A percentile compares a stretch with the other conserved stretches of the same genome.
Evolutionary conservation across 2,797 vertebrate genomes (phyloP).

Genomic region (Lithobates sylvaticus): DNA sequence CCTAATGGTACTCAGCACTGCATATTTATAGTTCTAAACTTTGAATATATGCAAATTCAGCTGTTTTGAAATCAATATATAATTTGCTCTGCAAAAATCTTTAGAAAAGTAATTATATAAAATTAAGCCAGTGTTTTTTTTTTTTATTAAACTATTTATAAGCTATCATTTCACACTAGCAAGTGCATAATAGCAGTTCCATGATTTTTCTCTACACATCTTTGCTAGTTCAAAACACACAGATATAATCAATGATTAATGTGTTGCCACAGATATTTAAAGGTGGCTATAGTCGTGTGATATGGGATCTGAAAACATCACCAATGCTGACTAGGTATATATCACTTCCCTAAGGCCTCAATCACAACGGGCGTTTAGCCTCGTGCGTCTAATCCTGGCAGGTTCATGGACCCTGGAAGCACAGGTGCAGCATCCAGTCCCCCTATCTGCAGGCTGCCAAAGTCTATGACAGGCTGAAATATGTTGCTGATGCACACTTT

Average conservation of each 20-base stretch:
- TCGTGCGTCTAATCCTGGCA: too few species aligned
- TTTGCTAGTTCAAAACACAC: neutral
- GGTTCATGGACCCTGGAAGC: too few species aligned
- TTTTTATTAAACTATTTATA: neutral
- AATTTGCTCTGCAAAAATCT: slow-evolving; percentile 21
- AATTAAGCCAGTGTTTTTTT: slow-evolving; percentile 9
- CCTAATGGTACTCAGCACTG: neutral
- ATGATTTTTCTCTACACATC: neutral
- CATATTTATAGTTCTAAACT: neutral
- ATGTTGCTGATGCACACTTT: too few species aligned
- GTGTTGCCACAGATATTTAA: neutral
- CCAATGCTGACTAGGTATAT: too few species aligned
- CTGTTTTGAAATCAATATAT: slow-evolving; percentile 26
- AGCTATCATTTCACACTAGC: neutral
- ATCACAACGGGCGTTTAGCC: too few species aligned
- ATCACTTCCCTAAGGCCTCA: too few species aligned
- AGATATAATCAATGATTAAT: neutral
- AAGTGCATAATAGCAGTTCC: neutral
- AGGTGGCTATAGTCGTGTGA: neutral
- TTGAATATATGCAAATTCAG: neutral
- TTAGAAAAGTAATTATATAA: slow-evolving; percentile 12
- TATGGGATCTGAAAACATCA: too few species aligned
- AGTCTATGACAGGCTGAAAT: too few species aligned
- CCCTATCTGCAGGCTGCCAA: too few species aligned
- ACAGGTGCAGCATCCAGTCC: too few species aligned